These are phyloP conservation scores for Lagopus muta DNA, from an alignment of 2,113 vertebrate species.

Conservation along the genomic window DNA sequence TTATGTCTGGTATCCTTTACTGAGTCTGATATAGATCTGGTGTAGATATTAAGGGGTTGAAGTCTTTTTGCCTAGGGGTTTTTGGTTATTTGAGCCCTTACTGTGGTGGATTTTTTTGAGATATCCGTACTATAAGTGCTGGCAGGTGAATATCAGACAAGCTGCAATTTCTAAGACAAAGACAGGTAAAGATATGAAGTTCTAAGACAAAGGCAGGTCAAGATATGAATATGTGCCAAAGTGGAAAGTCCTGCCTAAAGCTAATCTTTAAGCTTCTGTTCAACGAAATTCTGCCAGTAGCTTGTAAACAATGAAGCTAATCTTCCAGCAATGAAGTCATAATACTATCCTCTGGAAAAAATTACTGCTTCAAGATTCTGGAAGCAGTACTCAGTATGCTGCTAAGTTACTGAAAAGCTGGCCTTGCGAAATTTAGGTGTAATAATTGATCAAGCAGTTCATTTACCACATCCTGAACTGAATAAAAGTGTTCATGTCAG, in stretches of 20 bases:
- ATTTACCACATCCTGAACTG: not conserved
- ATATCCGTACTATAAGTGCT: not conserved
- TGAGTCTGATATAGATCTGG: not conserved
- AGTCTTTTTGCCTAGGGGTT: not conserved
- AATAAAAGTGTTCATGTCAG: not conserved
- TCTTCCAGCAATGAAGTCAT: conserved; percentile 57
- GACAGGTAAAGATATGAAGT: not conserved
- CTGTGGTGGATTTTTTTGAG: not conserved
- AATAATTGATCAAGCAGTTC: not conserved
- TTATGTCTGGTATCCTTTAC: not conserved
- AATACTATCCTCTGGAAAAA: not conserved
- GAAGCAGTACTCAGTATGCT: not conserved
- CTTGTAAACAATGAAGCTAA: conserved; percentile 16
- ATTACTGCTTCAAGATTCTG: not conserved
- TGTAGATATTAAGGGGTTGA: not conserved
- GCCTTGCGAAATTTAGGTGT: not conserved
- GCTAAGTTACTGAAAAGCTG: not conserved
- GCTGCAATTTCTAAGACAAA: not conserved
- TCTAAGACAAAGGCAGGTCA: not conserved
- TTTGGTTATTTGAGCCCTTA: not conserved
- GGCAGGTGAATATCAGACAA: not conserved
- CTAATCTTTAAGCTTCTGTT: conserved; percentile 20
- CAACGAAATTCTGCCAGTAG: conserved; percentile 28
- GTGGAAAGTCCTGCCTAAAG: conserved; percentile 4
- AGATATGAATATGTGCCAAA: not conserved